Percentiles rank a stretch among this genome's conserved stretches.
Conservation (phyloP, 2,797 vertebrate species). For the Acanthiza pusilla region DNA sequence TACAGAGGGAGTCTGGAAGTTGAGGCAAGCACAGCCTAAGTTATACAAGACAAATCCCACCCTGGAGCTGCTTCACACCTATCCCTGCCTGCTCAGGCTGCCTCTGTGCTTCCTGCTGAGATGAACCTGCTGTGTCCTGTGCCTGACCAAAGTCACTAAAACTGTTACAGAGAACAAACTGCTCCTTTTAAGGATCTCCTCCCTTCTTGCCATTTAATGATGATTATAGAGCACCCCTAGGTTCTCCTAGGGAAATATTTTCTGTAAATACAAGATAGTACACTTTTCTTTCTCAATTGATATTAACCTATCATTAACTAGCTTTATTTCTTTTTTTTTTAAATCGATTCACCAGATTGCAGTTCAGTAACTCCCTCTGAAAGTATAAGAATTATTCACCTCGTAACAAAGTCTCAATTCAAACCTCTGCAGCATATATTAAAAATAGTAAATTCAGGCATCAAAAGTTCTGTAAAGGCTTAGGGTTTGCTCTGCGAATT, state of each 20-base stretch:
- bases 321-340: not conserved
- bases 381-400: constrained; percentile 10
- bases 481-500: not conserved
- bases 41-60: not conserved
- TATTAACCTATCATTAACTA: not conserved
- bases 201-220: not conserved
- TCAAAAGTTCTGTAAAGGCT: not conserved
- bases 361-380: not conserved
- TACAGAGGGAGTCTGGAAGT: not conserved
- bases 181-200: not conserved
- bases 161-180: not conserved
- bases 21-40: not conserved
- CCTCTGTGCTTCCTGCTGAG: not conserved
- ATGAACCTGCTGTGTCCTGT: not conserved
- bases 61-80: not conserved
- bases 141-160: not conserved
- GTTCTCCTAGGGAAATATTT: not conserved
- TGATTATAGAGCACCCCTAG: not conserved
- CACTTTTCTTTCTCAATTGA: not conserved
- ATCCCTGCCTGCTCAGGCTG: not conserved
- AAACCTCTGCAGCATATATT: not conserved
- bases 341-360: not conserved
- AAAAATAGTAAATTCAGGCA: constrained; percentile 16
- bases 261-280: not conserved
- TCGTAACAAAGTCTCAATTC: not conserved